Percentiles rank a stretch among this genome's conserved stretches.
Evolutionary conservation across 30 jellyfish, hydroid and myxozoan species (phyloP).

Genomic region (Rhopilema esculentum): DNA sequence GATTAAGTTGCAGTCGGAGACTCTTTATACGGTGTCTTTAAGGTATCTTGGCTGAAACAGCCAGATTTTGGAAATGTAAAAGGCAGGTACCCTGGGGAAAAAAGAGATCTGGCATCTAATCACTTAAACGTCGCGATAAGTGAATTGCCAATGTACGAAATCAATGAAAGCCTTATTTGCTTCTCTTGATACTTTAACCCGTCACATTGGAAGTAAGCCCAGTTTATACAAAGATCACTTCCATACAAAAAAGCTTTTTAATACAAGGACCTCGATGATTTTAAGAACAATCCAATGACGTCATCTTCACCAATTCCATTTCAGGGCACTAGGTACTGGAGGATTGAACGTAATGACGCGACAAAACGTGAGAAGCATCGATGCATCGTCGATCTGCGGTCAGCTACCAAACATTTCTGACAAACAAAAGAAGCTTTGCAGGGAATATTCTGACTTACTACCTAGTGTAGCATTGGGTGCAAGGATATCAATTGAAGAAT

Average conservation of each 20-base stretch:
- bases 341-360: slow-evolving; percentile 45
- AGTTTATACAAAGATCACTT: neutral
- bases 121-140: neutral
- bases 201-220: neutral
- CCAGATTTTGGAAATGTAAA: neutral
- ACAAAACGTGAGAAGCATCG: slow-evolving; percentile 9
- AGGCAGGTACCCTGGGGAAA: neutral
- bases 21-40: neutral
- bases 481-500: slow-evolving; percentile 79
- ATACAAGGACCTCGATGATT: neutral
- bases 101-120: neutral
- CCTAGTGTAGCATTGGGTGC: slow-evolving; percentile 94
- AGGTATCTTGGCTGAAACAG: neutral
- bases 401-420: slow-evolving; percentile 72
- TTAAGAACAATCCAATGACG: neutral
- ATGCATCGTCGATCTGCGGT: slow-evolving; percentile 63
- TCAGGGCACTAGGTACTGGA: slow-evolving; percentile 96
- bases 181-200: neutral
- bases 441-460: slow-evolving; percentile 86
- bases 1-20: neutral
- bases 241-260: neutral
- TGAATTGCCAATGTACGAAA: neutral
- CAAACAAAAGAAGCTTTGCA: slow-evolving; percentile 79
- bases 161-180: neutral
- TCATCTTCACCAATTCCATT: neutral